These are phyloP conservation scores for Sitta carolinensis DNA, from an alignment of 2,797 vertebrate genomes.

Conservation along the genomic window DNA sequence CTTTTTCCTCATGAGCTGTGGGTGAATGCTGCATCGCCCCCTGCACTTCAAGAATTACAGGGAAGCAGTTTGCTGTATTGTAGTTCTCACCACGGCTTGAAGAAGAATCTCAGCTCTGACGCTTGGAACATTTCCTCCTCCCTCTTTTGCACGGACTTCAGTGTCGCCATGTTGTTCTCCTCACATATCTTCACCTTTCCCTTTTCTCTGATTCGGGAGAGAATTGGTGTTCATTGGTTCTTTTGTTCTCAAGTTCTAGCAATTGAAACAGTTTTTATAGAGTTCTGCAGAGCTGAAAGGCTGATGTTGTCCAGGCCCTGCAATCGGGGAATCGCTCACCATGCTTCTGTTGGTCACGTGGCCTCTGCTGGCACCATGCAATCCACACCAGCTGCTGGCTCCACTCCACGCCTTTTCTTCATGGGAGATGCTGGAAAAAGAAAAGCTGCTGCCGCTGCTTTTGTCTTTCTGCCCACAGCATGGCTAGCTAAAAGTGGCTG, in stretches of 20 bases:
- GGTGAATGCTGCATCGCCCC: neutral
- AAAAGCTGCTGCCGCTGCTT: neutral
- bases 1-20: neutral
- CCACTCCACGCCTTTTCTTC: neutral
- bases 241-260: neutral
- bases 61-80: neutral
- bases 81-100: neutral
- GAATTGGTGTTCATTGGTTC: neutral
- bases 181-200: neutral
- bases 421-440: accelerated
- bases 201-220: neutral
- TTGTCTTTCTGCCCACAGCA: neutral
- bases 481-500: neutral
- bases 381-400: accelerated
- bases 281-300: neutral
- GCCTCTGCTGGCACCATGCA: accelerated
- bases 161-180: neutral
- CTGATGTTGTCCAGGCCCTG: too few relatives aligned
- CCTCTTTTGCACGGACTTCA: accelerated
- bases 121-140: accelerated
- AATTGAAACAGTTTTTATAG: neutral
- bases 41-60: neutral
- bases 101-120: neutral
- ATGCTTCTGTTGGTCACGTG: neutral
- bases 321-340: accelerated